These are phyloP conservation scores for Pollenia labialis DNA, from an alignment of 2,888 invertebrate species.

Conservation along the genomic window DNA sequence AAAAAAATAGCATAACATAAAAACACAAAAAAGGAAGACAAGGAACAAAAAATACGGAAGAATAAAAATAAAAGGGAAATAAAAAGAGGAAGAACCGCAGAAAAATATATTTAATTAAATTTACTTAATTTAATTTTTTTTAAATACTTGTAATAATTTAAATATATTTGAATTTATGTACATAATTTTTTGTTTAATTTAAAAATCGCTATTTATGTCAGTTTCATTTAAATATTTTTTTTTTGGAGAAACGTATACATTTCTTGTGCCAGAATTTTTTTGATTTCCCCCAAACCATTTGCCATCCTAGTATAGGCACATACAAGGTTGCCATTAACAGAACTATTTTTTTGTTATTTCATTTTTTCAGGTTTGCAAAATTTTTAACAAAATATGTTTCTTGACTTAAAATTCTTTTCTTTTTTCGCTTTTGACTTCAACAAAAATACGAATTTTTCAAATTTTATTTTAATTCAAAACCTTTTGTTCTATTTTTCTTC, in stretches of 20 bases:
- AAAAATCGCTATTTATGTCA: conserved; percentile 80
- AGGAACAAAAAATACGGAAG: conserved; percentile 50
- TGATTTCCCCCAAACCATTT: conserved; percentile 9
- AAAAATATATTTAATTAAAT: not conserved
- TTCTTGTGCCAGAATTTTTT: conserved; percentile 15
- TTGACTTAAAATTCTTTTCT: not conserved
- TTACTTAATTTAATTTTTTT: not conserved
- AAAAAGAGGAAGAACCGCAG: not conserved
- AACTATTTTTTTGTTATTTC: conserved; percentile 22
- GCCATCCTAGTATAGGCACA: conserved; percentile 25
- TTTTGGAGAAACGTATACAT: conserved; percentile 11
- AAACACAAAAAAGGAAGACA: conserved; percentile 47
- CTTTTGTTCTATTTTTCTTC: conserved; percentile 10
- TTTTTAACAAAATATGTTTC: conserved; percentile 17
- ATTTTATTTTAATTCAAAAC: not conserved
- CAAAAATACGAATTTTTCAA: not conserved
- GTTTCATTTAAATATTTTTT: conserved; percentile 16
- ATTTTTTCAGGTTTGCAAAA: conserved; percentile 29
- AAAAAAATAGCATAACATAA: conserved; percentile 56
- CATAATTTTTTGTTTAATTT: conserved; percentile 55
- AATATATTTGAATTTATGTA: not conserved
- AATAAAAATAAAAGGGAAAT: conserved; percentile 37
- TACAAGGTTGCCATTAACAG: conserved; percentile 65
- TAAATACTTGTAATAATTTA: not conserved
- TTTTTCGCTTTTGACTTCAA: not conserved